Conservation (phyloP, 30 jellyfish, hydroid and myxozoan genomes). For the Chrysaora quinquecirrha region DNA sequence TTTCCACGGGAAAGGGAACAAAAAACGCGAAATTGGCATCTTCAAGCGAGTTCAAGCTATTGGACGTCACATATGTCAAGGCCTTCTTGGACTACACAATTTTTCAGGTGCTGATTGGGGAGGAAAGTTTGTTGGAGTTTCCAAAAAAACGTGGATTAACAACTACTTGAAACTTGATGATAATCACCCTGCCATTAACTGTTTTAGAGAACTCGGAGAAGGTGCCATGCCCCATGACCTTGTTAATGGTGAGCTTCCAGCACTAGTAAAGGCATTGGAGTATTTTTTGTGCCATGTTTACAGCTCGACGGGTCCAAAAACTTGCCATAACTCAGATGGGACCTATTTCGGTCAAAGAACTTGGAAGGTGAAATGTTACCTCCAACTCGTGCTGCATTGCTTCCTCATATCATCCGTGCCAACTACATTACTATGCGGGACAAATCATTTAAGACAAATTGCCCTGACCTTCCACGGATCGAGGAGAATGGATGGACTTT, state of each 20-base stretch:
- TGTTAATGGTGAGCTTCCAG: constrained; percentile 11
- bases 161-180: constrained; percentile 16
- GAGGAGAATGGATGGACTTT: not conserved
- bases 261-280: constrained; percentile 14
- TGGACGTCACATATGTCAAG: constrained; percentile 14
- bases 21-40: constrained; percentile 7
- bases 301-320: constrained; percentile 5
- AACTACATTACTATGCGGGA: not conserved
- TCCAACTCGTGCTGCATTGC: constrained; percentile 6
- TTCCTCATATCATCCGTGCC: constrained; percentile 1
- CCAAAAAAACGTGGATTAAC: constrained; percentile 20
- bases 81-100: constrained; percentile 14
- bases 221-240: constrained; percentile 11
- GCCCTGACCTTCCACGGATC: constrained; percentile 8
- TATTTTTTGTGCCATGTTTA: constrained; percentile 5
- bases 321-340: constrained; percentile 2
- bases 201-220: constrained; percentile 11
- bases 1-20: constrained; percentile 3
- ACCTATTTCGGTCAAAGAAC: not conserved
- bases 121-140: constrained; percentile 17
- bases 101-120: constrained; percentile 17
- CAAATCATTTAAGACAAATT: not conserved
- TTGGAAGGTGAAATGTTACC: constrained; percentile 2
- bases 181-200: constrained; percentile 13
- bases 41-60: not conserved